These are phyloP conservation scores for Sipunculus nudus DNA, from an alignment of 2,888 invertebrate genomes.

Conservation along the genomic window DNA sequence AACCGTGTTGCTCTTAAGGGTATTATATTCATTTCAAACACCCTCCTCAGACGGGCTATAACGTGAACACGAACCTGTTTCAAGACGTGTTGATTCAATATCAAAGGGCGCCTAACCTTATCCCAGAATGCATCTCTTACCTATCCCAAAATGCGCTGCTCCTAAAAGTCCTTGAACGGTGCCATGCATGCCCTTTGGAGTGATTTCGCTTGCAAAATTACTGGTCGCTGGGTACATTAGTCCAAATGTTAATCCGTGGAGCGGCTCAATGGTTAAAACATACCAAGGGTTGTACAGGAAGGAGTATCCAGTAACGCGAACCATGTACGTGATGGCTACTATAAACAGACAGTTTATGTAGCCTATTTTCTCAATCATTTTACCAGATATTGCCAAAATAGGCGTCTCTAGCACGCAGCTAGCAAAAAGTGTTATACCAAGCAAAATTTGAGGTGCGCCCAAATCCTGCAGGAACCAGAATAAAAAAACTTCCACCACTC, in stretches of 20 bases:
- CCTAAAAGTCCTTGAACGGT: conserved; percentile 87
- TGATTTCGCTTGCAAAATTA: conserved; percentile 84
- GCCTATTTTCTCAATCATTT: conserved; percentile 78
- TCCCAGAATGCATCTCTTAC: too few relatives aligned
- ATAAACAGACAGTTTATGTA: conserved; percentile 85
- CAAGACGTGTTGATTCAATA: too few relatives aligned
- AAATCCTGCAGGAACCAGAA: conserved; percentile 71
- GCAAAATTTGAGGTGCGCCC: conserved; percentile 43
- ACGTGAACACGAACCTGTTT: too few relatives aligned
- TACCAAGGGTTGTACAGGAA: conserved; percentile 82
- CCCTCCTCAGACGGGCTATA: too few relatives aligned
- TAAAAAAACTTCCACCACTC: conserved; percentile 87
- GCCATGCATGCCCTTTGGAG: conserved; percentile 83
- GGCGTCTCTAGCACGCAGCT: conserved; percentile 52
- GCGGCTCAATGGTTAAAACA: conserved; percentile 83
- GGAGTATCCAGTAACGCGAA: conserved; percentile 85
- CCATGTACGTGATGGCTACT: conserved; percentile 81
- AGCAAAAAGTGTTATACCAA: conserved; percentile 54
- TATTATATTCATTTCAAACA: too few relatives aligned
- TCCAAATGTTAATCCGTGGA: conserved; percentile 89
- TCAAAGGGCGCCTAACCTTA: too few relatives aligned
- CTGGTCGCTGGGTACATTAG: conserved; percentile 92
- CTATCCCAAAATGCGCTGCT: conserved; percentile 88
- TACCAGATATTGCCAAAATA: conserved; percentile 80
- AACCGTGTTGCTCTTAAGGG: too few relatives aligned